Base-by-base conservation (phyloP, 2,113 vertebrate genomes). In the Rafetus swinhoei region DNA sequence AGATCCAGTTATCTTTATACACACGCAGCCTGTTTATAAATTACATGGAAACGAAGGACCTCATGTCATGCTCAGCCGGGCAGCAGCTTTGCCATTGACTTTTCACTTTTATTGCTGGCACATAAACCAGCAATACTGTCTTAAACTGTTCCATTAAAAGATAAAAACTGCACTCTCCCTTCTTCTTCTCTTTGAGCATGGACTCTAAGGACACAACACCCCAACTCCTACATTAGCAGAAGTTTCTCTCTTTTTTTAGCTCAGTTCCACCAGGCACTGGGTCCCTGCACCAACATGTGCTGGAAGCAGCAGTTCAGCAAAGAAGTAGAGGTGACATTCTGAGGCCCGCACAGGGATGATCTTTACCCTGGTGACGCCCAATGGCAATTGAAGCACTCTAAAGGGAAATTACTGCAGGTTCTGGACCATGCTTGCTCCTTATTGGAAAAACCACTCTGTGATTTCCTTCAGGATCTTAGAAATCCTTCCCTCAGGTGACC, bases 1-100 rank as follows among this genome's bases (percentile, higher is more conserved):
- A 39, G 53, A n/a, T 29, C 35, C 1, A 0, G 27, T 13, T 69
- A 62, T 24, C 62, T 45, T 56, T n/a, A 1, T 1, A 8, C 11
- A 1, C 3, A 0, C 6, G 22, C 1, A 0, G 25, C 4, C 24
- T 2, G 0, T 89, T 84, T 45, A 50, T 12, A 79, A 87, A 35
- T 72, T 7, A 8, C 8, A 3, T 29, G 50, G 55, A 53, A 86
- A 72, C 25, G 50, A 84, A 60, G n/a, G 88, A 55, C 4, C 50
- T 77, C 50, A 11, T 8, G 50, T 65, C 88, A 59, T 25, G 81
- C 32, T 25, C 82, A 90, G 88, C n/a, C 50, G 4, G 54, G 81
- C 72, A 32, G 72, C 81, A 55, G 54, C 52, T 72, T 72, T 22
- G 62, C 74, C 72, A 18, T 50, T 32, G 50, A 19, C 74, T 65